Base-by-base conservation (phyloP, 1,140 invertebrate genomes). In the Saccostrea echinata region DNA sequence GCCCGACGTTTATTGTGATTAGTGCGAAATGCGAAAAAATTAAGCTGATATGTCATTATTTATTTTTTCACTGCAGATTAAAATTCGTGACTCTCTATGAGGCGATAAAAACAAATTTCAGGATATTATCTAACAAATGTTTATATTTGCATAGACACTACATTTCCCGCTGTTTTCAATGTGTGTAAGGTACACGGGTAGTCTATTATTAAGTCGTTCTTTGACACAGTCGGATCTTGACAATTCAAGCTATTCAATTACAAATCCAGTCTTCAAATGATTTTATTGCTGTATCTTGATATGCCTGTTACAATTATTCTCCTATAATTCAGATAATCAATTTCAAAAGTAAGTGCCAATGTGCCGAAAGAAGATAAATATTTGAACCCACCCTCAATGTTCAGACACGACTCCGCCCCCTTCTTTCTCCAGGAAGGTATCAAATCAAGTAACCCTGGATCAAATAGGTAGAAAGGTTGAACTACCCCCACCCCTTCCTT, bases 121-220 rank as follows among this genome's bases (percentile, higher is more conserved):
- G 68, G 68, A 30, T 71, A 71, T 71, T 71, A 30, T 30, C 68
- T 71, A 71, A 71, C 68, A 71, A 71, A 71, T 30, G 16, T 27
- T 71, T 30, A 71, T 71, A 71, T 71, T 71, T 71, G 27, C 68
- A 71, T 71, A 30, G 16, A 33, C 24, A 30, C 24, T 71, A 33
- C 11, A 71, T 11, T 27, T 13, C 30, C 68, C 68, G 27, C 68
- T 27, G 27, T 71, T 30, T 30, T 16, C 68, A 16, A 71, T 71
- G 27, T 33, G 30, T 12, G 24, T 43, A 71, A 33, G 13, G 68
- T 33, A 33, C 8, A 16, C 27, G 24, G 16, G 27, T 9, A 71
- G 11, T 71, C 68, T 30, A 11, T 71, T 71, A 27, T 71, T 30
- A 71, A 30, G 27, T 27, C 27, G 68, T 71, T 71, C 68, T 33